phyloP scores from a whole-genome alignment of 1,140 invertebrate genomes.

The Drosophila malerkotliana region DNA sequence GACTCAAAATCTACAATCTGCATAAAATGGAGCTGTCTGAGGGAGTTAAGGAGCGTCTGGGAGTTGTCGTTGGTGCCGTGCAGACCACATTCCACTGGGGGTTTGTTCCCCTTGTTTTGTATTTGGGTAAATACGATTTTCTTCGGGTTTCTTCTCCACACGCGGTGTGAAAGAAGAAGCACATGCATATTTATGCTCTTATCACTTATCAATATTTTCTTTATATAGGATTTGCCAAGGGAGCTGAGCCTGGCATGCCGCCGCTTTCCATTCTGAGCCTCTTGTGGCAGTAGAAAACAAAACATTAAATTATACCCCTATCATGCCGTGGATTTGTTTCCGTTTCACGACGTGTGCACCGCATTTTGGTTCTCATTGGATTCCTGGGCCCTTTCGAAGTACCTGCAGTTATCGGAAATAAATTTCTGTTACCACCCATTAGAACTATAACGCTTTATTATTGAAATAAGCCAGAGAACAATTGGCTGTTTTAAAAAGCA shows the following conservation, averaged over 20 bases:
- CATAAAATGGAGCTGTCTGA: conserved; percentile 66
- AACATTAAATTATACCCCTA: neutral
- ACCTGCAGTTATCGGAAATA: conserved; percentile 62
- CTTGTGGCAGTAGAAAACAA: conserved; percentile 84
- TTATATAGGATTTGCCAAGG: conserved; percentile 86
- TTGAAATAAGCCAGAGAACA: too few relatives aligned
- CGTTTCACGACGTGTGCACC: conserved; percentile 3
- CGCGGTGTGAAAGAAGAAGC: conserved; percentile 50
- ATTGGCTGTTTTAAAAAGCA: too few relatives aligned
- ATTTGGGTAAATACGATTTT: conserved; percentile 86
- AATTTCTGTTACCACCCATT: conserved; percentile 56
- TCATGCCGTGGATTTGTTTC: neutral
- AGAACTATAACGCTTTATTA: neutral
- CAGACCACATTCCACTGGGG: conserved; percentile 89
- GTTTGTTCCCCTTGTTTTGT: conserved; percentile 88
- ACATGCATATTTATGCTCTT: conserved; percentile 6
- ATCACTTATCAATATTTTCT: conserved; percentile 11
- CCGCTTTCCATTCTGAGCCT: conserved; percentile 85
- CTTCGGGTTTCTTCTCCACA: neutral
- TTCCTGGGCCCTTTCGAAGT: conserved; percentile 44
- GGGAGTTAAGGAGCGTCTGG: conserved; percentile 86
- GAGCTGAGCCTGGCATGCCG: conserved; percentile 87
- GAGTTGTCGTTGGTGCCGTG: conserved; percentile 85
- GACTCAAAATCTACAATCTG: neutral
- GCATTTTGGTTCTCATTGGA: conserved; percentile 44